Base-by-base conservation (phyloP, 2,797 vertebrate species). In the Xenopus petersii region DNA sequence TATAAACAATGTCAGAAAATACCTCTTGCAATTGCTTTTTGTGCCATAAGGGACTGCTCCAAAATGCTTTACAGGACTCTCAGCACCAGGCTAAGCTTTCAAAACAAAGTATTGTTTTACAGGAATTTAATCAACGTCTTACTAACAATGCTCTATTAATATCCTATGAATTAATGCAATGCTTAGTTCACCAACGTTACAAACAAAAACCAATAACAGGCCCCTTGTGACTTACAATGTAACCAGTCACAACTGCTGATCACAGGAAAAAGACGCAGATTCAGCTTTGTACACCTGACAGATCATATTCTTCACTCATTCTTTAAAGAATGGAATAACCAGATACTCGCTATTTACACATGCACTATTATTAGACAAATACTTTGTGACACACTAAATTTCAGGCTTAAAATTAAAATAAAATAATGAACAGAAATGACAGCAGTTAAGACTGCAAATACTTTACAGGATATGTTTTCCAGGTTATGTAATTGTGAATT, bases 121-220 rank as follows among this genome's bases (percentile, higher is more conserved):
- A 84, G 82, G 67, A 85, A 85, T 83, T 79, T 75, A 82, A 83
- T 79, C 81, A 79, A 72, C 61, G 77, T 73, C 70, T 74, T 79
- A 63, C 79, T 47, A 86, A 89, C 87, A 89, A 89, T 87, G 85
- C 77, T 79, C 85, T 85, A 86, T 85, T 88, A 90, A 86, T 81
- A 84, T 68, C 80, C 80, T 81, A 49, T 63, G 82, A 71, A 83
- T 87, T 87, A 86, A 89, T 83, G 82, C 85, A 86, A 84, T 86
- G 83, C 82, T 83, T 76, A 81, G 77, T 81, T 84, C 80, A 82
- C 81, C 84, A 84, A 80, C 79, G 72, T 80, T 82, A 86, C 68
- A 83, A 83, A 83, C 71, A 85, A 83, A 83, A 73, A 78, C 78
- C 79, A 36, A 76, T 68, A 73, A 61, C 75, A 64, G 77, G 49